Evolutionary conservation across 2,888 invertebrate species (phyloP).

Genomic region (Pherbina coryleti): DNA sequence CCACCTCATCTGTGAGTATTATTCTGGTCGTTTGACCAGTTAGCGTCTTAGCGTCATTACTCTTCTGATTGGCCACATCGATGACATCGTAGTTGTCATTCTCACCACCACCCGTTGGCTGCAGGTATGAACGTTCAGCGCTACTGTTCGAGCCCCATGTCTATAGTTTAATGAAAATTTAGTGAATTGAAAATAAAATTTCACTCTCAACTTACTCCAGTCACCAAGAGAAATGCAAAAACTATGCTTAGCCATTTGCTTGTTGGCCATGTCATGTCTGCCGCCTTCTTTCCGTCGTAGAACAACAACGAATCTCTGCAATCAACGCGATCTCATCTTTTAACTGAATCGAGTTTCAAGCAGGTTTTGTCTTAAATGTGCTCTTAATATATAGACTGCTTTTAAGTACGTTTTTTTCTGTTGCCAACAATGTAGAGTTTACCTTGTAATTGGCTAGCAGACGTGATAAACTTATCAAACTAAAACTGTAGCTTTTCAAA

Average conservation of each 20-base stretch:
- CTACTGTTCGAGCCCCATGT: constrained; percentile 15
- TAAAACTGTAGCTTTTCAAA: too few species aligned
- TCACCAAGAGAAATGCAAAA: constrained; percentile 40
- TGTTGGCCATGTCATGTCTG: constrained; percentile 33
- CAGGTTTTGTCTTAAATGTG: not conserved
- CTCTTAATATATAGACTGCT: not conserved
- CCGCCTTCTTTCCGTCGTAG: constrained; percentile 23
- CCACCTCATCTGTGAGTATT: constrained; percentile 57
- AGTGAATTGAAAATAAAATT: not conserved
- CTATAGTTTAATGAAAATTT: constrained; percentile 11
- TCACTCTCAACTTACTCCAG: constrained; percentile 35
- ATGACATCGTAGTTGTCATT: constrained; percentile 52
- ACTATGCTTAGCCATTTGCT: constrained; percentile 34
- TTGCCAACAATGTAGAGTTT: not conserved
- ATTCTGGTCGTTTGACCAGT: constrained; percentile 59
- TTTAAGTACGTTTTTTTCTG: too few species aligned
- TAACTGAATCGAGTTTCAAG: constrained; percentile 5
- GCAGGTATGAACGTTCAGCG: constrained; percentile 10
- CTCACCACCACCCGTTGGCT: not conserved
- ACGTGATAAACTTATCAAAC: constrained; percentile 21
- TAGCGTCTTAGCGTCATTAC: not conserved
- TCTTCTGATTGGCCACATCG: constrained; percentile 54
- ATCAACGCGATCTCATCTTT: constrained; percentile 11
- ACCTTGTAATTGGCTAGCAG: constrained; percentile 1
- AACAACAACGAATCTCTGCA: not conserved